Evolutionary conservation across 2,888 invertebrate species (phyloP), one percentile per base, ranked within the genome.

Genomic region (Ceraclea dissimilis): DNA sequence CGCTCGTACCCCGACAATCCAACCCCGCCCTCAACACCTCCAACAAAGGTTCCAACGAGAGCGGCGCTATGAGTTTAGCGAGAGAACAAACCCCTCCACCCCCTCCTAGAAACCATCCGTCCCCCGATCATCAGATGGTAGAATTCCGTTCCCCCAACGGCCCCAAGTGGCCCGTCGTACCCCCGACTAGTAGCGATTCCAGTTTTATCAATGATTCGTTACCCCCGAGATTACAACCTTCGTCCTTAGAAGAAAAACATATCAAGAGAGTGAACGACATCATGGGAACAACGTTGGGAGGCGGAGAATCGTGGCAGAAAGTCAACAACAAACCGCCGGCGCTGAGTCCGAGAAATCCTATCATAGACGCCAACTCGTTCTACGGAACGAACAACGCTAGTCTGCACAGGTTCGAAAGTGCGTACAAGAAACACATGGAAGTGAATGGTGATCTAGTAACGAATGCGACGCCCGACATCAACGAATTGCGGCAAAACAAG

Each of bases 271-370:
- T 60, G 8, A 60, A 52, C 44, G 62, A 62, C 31, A 62, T 62
- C 20, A 51, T 59, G 21, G 16, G 54, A 2, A 43, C 48, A 2
- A 33, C 53, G 18, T 19, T 20, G 2, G 50, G 47, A 39, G n/a
- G 26, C 1, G 18, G 46, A 22, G 56, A 51, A 19, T 33, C 53
- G 2, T 18, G 16, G 10, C 47, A 47, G 26, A 19, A 44, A 11
- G n/a, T n/a, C n/a, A 47, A 22, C 1, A 47, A 39, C 13, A 48
- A 49, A 43, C 58, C 69, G 52, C 67, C 71, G 13, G 71, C 73
- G 56, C 64, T 76, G 58, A 75, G 75, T 0, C 76, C 77, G 49
- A 71, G 76, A 18, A 69, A 69, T 13, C 72, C 76, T 21, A 73
- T 73, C 49, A 74, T 74, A 1, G 74, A 75, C 65, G 69, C 73